These are phyloP conservation scores for Caranx ignobilis DNA, from an alignment of 2,113 vertebrate species.

Conservation along the genomic window DNA sequence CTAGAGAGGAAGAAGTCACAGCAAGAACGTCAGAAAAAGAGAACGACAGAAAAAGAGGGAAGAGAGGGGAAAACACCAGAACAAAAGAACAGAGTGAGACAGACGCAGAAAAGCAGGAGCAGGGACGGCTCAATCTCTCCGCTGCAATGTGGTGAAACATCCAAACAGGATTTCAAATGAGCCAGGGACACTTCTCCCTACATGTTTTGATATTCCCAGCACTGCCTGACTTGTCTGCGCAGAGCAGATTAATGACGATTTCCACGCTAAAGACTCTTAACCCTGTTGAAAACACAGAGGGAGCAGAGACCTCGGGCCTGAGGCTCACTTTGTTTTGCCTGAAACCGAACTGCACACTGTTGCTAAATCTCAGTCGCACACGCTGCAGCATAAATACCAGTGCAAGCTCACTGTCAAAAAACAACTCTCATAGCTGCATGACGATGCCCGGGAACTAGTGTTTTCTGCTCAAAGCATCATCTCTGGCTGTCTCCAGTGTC, in stretches of 20 bases:
- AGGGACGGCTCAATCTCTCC: conserved; percentile 50
- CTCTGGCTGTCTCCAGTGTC: conserved; percentile 15
- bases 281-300: conserved; percentile 48
- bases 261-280: conserved; percentile 75
- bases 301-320: conserved; percentile 34
- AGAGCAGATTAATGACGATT: conserved; percentile 77
- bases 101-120: conserved; percentile 48
- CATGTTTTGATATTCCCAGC: conserved; percentile 61
- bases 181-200: conserved; percentile 63
- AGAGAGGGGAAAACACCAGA: conserved; percentile 55
- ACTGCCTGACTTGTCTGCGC: conserved; percentile 52
- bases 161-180: conserved; percentile 76
- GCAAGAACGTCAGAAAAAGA: conserved; percentile 51
- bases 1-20: conserved; percentile 55
- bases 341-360: conserved; percentile 22
- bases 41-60: conserved; percentile 33
- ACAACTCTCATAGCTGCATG: conserved; percentile 1
- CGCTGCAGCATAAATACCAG: conserved; percentile 34
- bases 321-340: conserved; percentile 25
- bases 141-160: conserved; percentile 72
- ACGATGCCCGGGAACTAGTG: neutral
- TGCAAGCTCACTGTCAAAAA: conserved; percentile 41
- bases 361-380: conserved; percentile 20
- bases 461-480: conserved; percentile 15
- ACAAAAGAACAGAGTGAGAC: conserved; percentile 70